Base-by-base conservation (phyloP, 2,113 vertebrate species). In the Potamarius usumacintae region DNA sequence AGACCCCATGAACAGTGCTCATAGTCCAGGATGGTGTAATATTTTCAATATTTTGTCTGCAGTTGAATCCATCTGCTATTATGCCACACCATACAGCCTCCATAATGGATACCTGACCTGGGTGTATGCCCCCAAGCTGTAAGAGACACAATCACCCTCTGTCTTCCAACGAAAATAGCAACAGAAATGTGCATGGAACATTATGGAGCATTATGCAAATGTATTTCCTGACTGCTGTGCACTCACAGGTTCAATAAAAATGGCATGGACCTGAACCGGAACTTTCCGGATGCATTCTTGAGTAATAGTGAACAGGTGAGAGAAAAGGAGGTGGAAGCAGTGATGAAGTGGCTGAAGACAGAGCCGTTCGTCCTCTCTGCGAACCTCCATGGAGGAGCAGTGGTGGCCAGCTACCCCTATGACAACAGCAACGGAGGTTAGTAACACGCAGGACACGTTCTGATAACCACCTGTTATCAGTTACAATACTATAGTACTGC, bases 321-420 rank as follows among this genome's bases (percentile, higher is more conserved):
- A 48, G 97, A 99, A 91, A 94, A 95, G 0, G 98, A 99, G 94
- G 98, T 98, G 1, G 88, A 0, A 62, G 97, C 98, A 8, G 89
- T 99, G 89, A 98, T 99, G 91, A 84, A 94, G 86, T 99, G 98
- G 98, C 93, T 99, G 89, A 92, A 90, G 88, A 96, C 85, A 0
- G 97, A 98, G 92, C 96, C 90, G 0, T 99, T 99, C 85, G 97
- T 99, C 86, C 97, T 99, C 0, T 99, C 98, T 0, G 97, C 97
- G 0, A 99, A 99, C 92, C 95, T 99, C 87, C 98, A 99, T 0
- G 98, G 98, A 0, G 98, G 98, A 30, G 96, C 97, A 14, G 83
- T 99, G 89, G 98, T 99, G 88, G 97, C 97, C 93, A 98, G 97
- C 91, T 99, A 99, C 62, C 96, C 98, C 0, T 99, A 99, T 71